Percentiles rank a stretch among this genome's conserved stretches.
These are phyloP conservation scores for Lasioglossum zephyrum DNA, from an alignment of 2,888 invertebrate genomes.

Conservation along the genomic window DNA sequence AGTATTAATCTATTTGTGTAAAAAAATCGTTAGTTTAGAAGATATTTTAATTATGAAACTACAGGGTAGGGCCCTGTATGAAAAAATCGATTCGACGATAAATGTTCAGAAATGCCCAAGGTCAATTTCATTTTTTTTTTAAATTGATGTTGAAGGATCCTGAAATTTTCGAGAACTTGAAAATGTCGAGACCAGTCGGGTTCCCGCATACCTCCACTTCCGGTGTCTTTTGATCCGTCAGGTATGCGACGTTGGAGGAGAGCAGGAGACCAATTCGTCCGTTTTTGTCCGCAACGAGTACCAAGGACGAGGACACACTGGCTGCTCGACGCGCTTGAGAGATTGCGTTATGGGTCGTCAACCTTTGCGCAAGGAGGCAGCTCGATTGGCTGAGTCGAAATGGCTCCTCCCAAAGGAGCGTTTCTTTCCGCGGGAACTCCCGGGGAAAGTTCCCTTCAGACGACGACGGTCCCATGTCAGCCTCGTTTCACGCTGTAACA, in stretches of 20 bases:
- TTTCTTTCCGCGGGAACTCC: constrained; percentile 28
- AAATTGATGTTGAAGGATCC: neutral
- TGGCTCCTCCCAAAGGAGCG: constrained; percentile 48
- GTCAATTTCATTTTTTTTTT: no score
- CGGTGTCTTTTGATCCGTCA: constrained; percentile 48
- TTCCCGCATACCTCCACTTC: neutral
- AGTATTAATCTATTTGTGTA: no score
- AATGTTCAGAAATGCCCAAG: no score
- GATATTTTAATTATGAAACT: no score
- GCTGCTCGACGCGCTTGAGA: constrained; percentile 45
- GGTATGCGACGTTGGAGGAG: constrained; percentile 17
- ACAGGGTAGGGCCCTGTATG: no score
- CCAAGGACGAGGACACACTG: constrained; percentile 9
- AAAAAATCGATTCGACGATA: no score
- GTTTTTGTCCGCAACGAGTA: neutral
- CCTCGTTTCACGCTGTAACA: constrained; percentile 55
- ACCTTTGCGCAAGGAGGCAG: constrained; percentile 57
- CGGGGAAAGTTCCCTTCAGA: constrained; percentile 12
- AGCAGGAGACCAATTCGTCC: neutral
- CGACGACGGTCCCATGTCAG: constrained; percentile 35
- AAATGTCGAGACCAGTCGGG: neutral
- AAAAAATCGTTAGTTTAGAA: no score
- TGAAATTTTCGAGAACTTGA: neutral
- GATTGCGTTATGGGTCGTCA: constrained; percentile 64
- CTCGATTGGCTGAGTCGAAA: constrained; percentile 65